These are phyloP conservation scores for Tonatia bakeri DNA, from an alignment of 2,113 vertebrate genomes.

Conservation along the genomic window DNA sequence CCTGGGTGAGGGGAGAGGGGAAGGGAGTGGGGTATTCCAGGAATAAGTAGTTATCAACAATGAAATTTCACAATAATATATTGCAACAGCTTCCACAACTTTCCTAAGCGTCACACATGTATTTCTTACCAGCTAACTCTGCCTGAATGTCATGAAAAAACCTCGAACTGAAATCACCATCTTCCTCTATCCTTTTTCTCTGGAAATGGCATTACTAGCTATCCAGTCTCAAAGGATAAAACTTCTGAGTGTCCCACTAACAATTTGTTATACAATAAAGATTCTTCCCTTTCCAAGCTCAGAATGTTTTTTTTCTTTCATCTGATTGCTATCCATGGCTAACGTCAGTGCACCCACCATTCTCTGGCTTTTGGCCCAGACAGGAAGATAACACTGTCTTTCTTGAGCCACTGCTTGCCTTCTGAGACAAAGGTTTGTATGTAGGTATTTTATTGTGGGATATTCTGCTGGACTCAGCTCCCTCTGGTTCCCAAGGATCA, in stretches of 20 bases:
- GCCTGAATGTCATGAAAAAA: not conserved
- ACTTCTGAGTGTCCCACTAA: not conserved
- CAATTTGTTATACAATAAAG: not conserved
- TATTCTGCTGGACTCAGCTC: not conserved
- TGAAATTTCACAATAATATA: slow-evolving; percentile 16
- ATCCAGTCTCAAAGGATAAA: not conserved
- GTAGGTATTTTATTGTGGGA: not conserved
- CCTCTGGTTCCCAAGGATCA: not conserved
- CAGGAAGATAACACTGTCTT: not conserved
- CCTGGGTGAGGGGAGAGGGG: not conserved
- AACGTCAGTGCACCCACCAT: not conserved
- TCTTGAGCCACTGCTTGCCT: not conserved
- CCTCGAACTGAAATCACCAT: not conserved
- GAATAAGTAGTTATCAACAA: not conserved
- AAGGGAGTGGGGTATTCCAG: not conserved
- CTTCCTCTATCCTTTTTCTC: not conserved
- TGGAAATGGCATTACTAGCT: not conserved
- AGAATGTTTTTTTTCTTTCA: not conserved
- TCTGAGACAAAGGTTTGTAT: not conserved
- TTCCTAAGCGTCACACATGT: not conserved
- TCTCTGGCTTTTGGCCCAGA: not conserved
- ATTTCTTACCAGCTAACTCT: not conserved
- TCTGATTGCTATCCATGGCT: not conserved
- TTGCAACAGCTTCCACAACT: not conserved
- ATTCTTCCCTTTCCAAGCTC: not conserved